These are phyloP conservation scores for Cyclophora punctaria DNA, from an alignment of 2,888 invertebrate species.

Conservation along the genomic window DNA sequence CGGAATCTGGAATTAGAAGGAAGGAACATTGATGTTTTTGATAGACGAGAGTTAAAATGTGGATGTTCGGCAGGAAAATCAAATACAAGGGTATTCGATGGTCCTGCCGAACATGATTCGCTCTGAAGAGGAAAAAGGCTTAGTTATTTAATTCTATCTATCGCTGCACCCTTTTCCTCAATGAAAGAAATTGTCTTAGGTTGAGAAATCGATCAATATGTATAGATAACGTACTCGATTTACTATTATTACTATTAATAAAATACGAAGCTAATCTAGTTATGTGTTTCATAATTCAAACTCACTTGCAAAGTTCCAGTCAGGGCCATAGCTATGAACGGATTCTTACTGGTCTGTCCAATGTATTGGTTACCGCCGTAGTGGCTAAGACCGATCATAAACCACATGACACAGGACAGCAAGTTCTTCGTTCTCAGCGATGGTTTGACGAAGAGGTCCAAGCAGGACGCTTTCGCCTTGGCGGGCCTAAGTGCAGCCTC, in stretches of 20 bases:
- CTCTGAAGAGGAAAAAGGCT: too few species aligned
- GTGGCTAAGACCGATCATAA: constrained; percentile 84
- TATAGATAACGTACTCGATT: too few species aligned
- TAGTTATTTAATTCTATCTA: too few species aligned
- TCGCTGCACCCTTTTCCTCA: too few species aligned
- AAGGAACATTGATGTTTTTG: too few species aligned
- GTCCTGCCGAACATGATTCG: too few species aligned
- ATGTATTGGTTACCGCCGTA: constrained; percentile 88
- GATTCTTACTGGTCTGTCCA: constrained; percentile 82
- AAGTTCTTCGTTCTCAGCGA: constrained; percentile 76
- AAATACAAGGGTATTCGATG: too few species aligned
- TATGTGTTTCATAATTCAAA: background rate
- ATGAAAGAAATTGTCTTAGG: too few species aligned
- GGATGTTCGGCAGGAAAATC: too few species aligned
- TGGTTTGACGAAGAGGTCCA: constrained; percentile 78
- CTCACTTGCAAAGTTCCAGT: constrained; percentile 53
- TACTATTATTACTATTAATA: too few species aligned
- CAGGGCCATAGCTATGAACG: constrained; percentile 82
- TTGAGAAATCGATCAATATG: too few species aligned
- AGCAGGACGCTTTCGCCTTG: constrained; percentile 57
- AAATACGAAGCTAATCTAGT: background rate
- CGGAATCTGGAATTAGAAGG: constrained; percentile 58
- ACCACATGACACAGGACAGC: constrained; percentile 80
- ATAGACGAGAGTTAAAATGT: too few species aligned
- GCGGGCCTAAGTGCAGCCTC: constrained; percentile 29